These are phyloP conservation scores for Yponomeuta plumbellus DNA, from an alignment of 2,888 invertebrate genomes.

Conservation along the genomic window DNA sequence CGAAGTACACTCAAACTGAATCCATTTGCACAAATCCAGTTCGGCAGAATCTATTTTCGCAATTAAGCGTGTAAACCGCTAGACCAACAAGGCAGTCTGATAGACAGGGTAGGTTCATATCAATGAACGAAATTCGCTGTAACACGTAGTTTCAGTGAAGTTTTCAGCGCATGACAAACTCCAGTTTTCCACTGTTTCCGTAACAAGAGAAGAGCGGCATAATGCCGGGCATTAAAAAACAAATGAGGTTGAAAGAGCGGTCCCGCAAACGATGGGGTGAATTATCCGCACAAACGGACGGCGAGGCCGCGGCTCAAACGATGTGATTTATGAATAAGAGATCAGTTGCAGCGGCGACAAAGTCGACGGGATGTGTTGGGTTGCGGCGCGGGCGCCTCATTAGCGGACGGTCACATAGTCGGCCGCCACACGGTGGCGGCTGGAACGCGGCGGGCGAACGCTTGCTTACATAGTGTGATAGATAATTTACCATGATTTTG, in stretches of 20 bases:
- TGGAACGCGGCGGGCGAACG: constrained; percentile 23
- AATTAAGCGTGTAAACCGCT: too few species aligned
- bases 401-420: constrained; percentile 24
- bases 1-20: too few species aligned
- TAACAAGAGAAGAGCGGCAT: constrained; percentile 65
- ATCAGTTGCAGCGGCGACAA: constrained; percentile 30
- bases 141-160: not conserved
- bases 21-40: too few species aligned
- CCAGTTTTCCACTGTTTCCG: constrained; percentile 22
- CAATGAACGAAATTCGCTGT: too few species aligned
- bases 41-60: too few species aligned
- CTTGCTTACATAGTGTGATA: not conserved
- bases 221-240: constrained; percentile 61
- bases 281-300: constrained; percentile 52
- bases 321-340: constrained; percentile 35
- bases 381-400: constrained; percentile 32
- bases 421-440: constrained; percentile 20
- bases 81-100: too few species aligned
- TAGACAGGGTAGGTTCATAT: too few species aligned
- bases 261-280: constrained; percentile 65
- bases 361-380: constrained; percentile 28
- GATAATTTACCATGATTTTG: too few species aligned
- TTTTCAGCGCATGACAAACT: not conserved
- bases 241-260: constrained; percentile 67
- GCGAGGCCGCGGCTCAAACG: constrained; percentile 26